Base-by-base conservation (phyloP, 2,113 vertebrate genomes). In the Myotis brandtii region DNA sequence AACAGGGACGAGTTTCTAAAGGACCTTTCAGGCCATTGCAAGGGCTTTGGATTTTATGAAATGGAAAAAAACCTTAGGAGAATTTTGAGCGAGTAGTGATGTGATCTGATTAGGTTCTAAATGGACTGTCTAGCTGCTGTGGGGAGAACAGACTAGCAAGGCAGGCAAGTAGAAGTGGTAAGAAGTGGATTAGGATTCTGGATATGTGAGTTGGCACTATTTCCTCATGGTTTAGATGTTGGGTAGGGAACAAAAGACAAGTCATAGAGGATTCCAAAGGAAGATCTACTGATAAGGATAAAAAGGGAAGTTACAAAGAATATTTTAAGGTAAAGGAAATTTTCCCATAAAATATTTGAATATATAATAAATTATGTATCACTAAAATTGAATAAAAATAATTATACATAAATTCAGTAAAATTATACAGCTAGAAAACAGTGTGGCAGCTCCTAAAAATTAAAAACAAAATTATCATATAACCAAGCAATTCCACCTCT, bases 321-420 rank as follows among this genome's bases (percentile, higher is more conserved):
- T 83, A 67, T 86, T 66, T 70, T 86, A 76, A 34, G 18, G 40
- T 62, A 69, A 79, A 84, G n/a, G 1, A 69, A 56, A 17, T 20
- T 86, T 69, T 83, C 56, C n/a, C 73, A 20, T 69, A 86, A 94
- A 96, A 69, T 84, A 84, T 87, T 94, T 79, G 8, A 82, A 67
- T 87, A 37, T n/a, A 79, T 90, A 83, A 79, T 93, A 10, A 95
- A 76, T 43, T 82, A 70, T 21, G 16, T 48, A 73, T 77, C 75
- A 89, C 50, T 90, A 92, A 82, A 92, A 69, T 62, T 77, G 84
- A 81, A 77, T 86, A 76, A 86, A 89, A 96, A 81, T 79, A 83
- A 30, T 27, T 86, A 50, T 20, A 40, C 21, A 62, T 43, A 59
- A 21, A 86, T 30, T 64, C 18, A 76, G 59, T 46, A 52, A 94